phyloP scores from a whole-genome alignment of 1,140 invertebrate species.

The Helicoverpa zea region DNA sequence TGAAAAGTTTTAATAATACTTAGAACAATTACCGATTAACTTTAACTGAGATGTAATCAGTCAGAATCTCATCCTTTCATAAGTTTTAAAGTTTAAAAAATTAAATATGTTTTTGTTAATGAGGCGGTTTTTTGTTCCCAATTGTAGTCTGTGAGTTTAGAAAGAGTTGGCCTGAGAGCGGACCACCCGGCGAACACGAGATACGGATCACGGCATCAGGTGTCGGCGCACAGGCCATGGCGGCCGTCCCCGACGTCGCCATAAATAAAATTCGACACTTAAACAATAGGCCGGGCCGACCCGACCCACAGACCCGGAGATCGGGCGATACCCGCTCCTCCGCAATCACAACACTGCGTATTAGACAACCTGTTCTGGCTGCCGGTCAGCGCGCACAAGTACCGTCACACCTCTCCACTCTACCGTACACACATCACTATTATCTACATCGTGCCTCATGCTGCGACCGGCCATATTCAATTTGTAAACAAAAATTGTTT shows the following conservation, averaged over 20 bases:
- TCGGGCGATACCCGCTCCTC: constrained; percentile 64
- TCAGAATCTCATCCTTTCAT: too few species aligned
- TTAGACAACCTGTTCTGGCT: constrained; percentile 58
- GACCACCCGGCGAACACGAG: constrained; percentile 71
- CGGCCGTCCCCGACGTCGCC: constrained; percentile 61
- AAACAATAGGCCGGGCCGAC: constrained; percentile 70
- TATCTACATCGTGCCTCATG: not conserved
- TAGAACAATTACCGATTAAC: too few species aligned
- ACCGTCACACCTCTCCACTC: constrained; percentile 23
- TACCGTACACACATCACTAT: constrained; percentile 34
- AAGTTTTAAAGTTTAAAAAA: too few species aligned
- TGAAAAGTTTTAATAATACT: too few species aligned
- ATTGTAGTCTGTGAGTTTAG: constrained; percentile 9
- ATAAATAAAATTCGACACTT: constrained; percentile 81
- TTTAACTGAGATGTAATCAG: too few species aligned
- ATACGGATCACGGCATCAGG: constrained; percentile 78
- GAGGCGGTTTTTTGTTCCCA: too few species aligned
- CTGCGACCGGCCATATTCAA: not conserved
- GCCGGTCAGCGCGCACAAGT: constrained; percentile 36
- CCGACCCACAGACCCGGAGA: constrained; percentile 65
- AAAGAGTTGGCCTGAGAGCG: constrained; percentile 27
- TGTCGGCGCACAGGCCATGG: constrained; percentile 66
- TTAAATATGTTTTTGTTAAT: too few species aligned
- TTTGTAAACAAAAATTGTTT: constrained; percentile 1
- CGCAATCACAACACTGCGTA: constrained; percentile 64